These are phyloP conservation scores for Thereva unica DNA, from an alignment of 2,888 invertebrate species.

Conservation along the genomic window DNA sequence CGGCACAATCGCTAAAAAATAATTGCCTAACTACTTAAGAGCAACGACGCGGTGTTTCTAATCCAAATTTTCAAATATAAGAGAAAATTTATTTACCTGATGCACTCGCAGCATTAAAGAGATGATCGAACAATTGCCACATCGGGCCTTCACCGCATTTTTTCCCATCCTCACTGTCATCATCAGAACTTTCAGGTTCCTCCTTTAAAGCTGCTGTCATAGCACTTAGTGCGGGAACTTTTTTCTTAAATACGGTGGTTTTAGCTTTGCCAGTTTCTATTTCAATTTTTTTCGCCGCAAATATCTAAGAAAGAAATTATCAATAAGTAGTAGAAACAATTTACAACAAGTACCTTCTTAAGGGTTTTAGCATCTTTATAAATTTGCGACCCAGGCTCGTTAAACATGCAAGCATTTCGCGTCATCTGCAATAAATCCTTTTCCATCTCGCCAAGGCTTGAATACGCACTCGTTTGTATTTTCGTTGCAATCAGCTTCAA, in stretches of 20 bases:
- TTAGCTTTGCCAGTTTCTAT: slow-evolving; percentile 70
- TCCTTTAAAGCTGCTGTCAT: slow-evolving; percentile 61
- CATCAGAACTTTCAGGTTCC: slow-evolving; percentile 65
- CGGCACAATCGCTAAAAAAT: too few species aligned
- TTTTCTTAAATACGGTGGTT: slow-evolving; percentile 64
- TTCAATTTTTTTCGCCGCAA: slow-evolving; percentile 68
- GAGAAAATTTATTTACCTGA: slow-evolving; percentile 57
- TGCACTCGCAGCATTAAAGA: slow-evolving; percentile 68
- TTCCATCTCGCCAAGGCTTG: slow-evolving; percentile 79
- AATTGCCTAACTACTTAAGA: too few species aligned
- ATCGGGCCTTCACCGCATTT: slow-evolving; percentile 73
- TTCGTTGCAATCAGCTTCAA: slow-evolving; percentile 89
- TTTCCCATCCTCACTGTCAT: slow-evolving; percentile 65
- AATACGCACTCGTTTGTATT: slow-evolving; percentile 84
- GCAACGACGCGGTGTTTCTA: too few species aligned
- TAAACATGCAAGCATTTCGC: slow-evolving; percentile 93
- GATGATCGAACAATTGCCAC: slow-evolving; percentile 87
- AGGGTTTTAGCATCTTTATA: slow-evolving; percentile 92
- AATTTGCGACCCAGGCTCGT: slow-evolving; percentile 95
- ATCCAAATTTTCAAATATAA: too few species aligned
- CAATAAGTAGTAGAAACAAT: not conserved
- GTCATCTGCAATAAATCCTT: slow-evolving; percentile 88
- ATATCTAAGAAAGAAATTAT: not conserved
- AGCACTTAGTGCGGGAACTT: slow-evolving; percentile 66
- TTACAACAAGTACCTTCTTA: slow-evolving; percentile 66